Evolutionary conservation across 2,797 vertebrate species (phyloP).

Genomic region (Chrysolophus pictus): DNA sequence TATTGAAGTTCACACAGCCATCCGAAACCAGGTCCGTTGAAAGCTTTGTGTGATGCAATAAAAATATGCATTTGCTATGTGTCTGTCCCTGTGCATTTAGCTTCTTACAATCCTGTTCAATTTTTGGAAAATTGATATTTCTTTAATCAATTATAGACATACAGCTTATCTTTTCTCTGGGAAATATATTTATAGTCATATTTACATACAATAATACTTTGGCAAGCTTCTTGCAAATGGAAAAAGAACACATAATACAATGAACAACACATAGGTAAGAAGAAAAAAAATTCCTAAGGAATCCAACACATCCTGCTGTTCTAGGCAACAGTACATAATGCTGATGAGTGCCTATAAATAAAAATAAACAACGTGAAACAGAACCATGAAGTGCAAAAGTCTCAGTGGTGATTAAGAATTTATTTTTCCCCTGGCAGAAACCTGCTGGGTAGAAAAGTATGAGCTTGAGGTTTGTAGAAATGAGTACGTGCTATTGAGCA

Average conservation of each 20-base stretch:
- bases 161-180: not conserved
- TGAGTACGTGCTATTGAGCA: not conserved
- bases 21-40: rapidly evolving
- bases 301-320: conserved; percentile 18
- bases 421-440: conserved; percentile 26
- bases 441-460: not conserved
- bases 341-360: conserved; percentile 34
- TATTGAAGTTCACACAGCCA: not conserved
- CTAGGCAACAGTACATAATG: conserved; percentile 1
- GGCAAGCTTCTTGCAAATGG: conserved; percentile 12
- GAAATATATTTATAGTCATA: not conserved
- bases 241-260: conserved; percentile 4
- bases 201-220: not conserved
- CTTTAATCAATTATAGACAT: conserved; percentile 28
- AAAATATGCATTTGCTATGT: rapidly evolving
- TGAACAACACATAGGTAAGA: not conserved
- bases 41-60: not conserved
- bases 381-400: not conserved
- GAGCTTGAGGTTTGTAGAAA: not conserved
- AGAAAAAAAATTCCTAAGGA: not conserved
- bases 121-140: not conserved
- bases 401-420: conserved; percentile 14
- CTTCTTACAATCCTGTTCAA: not conserved
- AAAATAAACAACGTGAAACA: not conserved
- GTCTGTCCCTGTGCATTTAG: not conserved